Conservation (phyloP, 2,797 vertebrate species). For the Poeciliopsis paucimaculata region DNA sequence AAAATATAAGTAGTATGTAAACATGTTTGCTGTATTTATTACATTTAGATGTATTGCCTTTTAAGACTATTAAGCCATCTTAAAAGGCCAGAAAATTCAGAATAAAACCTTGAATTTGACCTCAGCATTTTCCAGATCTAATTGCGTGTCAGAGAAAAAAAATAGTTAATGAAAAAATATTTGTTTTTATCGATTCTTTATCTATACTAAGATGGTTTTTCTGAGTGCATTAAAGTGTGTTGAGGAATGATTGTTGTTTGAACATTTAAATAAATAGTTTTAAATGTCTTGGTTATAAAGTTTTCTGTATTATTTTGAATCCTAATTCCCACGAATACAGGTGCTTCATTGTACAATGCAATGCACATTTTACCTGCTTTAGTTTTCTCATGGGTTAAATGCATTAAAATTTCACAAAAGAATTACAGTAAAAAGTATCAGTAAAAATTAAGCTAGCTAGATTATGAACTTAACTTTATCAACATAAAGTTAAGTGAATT, state of each 20-base stretch:
- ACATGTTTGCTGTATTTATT: neutral
- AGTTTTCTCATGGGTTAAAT: neutral
- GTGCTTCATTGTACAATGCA: neutral
- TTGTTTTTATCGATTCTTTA: neutral
- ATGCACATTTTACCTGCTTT: neutral
- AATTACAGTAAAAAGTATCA: neutral
- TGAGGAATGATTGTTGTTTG: too few relatives aligned
- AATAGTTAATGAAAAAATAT: neutral
- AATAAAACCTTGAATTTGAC: neutral
- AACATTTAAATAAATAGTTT: too few relatives aligned
- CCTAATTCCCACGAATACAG: too few relatives aligned
- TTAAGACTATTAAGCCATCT: too few relatives aligned
- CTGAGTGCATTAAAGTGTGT: too few relatives aligned
- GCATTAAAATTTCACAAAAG: neutral
- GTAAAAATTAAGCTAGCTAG: neutral
- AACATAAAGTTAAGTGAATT: too few relatives aligned
- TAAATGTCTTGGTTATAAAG: too few relatives aligned
- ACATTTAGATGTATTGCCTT: neutral
- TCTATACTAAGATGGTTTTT: too few relatives aligned
- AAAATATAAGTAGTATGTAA: neutral
- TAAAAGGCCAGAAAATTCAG: neutral
- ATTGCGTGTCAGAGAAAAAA: neutral
- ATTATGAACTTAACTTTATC: too few relatives aligned
- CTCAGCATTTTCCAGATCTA: neutral
- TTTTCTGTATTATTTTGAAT: too few relatives aligned